Evolutionary conservation across 92 coral and sea anemone genomes (phyloP).

Genomic region (Porites evermanni): DNA sequence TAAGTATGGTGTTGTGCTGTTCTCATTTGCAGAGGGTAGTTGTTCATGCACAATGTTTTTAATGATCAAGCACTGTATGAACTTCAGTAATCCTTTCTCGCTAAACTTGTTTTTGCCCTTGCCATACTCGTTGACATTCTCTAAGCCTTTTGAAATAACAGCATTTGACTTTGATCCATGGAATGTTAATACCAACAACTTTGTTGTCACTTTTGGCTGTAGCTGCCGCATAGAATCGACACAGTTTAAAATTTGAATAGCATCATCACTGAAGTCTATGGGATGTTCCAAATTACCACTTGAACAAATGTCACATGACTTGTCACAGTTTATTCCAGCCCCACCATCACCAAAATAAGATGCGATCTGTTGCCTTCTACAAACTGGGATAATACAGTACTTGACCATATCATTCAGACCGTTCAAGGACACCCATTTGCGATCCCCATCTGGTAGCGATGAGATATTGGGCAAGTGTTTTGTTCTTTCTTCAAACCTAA

Average conservation of each 20-base stretch:
- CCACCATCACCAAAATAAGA: constrained; percentile 2
- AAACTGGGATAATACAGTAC: constrained; percentile 51
- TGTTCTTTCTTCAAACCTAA: constrained; percentile 72
- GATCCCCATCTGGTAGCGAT: constrained; percentile 55
- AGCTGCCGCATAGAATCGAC: constrained; percentile 48
- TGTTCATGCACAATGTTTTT: no score
- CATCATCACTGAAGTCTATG: constrained; percentile 49
- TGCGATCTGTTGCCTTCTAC: constrained; percentile 51
- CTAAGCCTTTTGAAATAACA: background rate
- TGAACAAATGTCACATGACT: constrained; percentile 48
- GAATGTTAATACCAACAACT: constrained; percentile 29
- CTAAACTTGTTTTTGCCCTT: no score
- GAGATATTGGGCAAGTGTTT: constrained; percentile 56
- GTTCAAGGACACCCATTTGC: constrained; percentile 24
- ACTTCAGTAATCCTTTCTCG: no score
- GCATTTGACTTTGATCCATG: constrained; percentile 62
- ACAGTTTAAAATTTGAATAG: constrained; percentile 47
- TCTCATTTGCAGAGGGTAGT: no score
- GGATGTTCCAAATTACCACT: background rate
- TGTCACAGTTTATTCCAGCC: constrained; percentile 1
- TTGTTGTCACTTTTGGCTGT: constrained; percentile 46
- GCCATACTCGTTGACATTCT: no score
- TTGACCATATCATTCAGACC: constrained; percentile 60
- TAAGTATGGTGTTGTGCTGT: no score
- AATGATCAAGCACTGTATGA: no score